Base-by-base conservation (phyloP, 2,113 vertebrate genomes). In the Gallinago paraguaiae region DNA sequence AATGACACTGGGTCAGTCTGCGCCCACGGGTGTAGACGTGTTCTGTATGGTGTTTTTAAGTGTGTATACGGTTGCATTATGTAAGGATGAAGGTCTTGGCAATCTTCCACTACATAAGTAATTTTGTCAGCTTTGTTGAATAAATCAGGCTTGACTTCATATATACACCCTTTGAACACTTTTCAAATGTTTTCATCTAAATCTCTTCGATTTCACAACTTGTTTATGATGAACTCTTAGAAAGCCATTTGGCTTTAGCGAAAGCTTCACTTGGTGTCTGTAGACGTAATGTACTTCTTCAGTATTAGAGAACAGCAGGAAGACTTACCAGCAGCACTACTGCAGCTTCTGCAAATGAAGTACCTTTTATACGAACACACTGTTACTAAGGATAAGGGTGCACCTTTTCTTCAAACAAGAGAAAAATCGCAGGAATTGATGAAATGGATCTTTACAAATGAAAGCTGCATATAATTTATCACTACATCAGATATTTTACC, bases 131-230 rank as follows among this genome's bases (percentile, higher is more conserved):
- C 20, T 87, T 88, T 85, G 53, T 65, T 87, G 86, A 93, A 92
- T 95, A 95, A 93, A 82, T 91, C 48, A 78, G 56, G 30, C 68
- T 51, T 93, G 85, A 84, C 64, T 93, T 87, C 67, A 41, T 80
- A 68, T 84, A 72, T 91, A 67, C 45, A 93, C 24, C 70, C 30
- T 64, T 80, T 90, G 92, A 92, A 86, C 39, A 35, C 43, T 94
- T 95, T 74, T 85, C 86, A 95, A 82, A 81, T 80, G 67, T 88
- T 96, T 93, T 82, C n/a, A 24, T 56, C 77, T 68, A 86, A 89
- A 87, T 69, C 68, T 79, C 31, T 83, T 93, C 5, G 3, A 60
- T 96, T 96, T 89, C 83, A 72, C 87, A 82, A 68, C 64, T 37
- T 96, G 50, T 83, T 93, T 65, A 48, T 71, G 74, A 76, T 72